These are phyloP conservation scores for Drosophila antonietae DNA, from an alignment of 2,888 invertebrate species.

Conservation along the genomic window DNA sequence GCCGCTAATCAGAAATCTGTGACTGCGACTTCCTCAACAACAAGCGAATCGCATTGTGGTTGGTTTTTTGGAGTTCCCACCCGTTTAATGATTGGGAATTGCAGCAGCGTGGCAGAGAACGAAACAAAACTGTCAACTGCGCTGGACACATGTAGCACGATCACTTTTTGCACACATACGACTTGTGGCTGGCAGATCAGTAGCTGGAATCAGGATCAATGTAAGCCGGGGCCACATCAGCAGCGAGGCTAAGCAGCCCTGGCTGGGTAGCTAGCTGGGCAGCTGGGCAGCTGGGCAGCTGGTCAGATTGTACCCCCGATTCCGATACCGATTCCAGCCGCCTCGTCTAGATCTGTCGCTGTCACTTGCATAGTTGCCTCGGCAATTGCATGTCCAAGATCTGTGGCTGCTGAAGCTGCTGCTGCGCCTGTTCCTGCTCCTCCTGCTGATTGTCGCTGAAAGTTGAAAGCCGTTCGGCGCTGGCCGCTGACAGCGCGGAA, in stretches of 20 bases:
- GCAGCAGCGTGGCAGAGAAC: constrained; percentile 67
- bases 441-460: constrained; percentile 69
- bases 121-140: constrained; percentile 80
- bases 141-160: constrained; percentile 77
- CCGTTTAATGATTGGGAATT: constrained; percentile 62
- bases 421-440: neutral
- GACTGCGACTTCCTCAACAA: constrained; percentile 35
- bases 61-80: constrained; percentile 50
- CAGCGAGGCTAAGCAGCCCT: constrained; percentile 50
- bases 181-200: constrained; percentile 58
- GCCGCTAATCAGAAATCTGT: constrained; percentile 44
- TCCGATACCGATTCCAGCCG: constrained; percentile 43
- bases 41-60: constrained; percentile 35
- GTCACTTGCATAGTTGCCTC: constrained; percentile 77
- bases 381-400: constrained; percentile 79
- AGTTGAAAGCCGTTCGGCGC: constrained; percentile 72
- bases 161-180: constrained; percentile 58
- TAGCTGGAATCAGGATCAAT: constrained; percentile 78
- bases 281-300: constrained; percentile 20
- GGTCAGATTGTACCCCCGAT: constrained; percentile 41
- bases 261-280: neutral
- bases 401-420: constrained; percentile 14
- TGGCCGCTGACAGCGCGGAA: constrained; percentile 78
- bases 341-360: constrained; percentile 81
- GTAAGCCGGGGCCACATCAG: constrained; percentile 58